phyloP scores from a whole-genome alignment of 2,113 vertebrate genomes.

The Microcebus lehilahytsara region DNA sequence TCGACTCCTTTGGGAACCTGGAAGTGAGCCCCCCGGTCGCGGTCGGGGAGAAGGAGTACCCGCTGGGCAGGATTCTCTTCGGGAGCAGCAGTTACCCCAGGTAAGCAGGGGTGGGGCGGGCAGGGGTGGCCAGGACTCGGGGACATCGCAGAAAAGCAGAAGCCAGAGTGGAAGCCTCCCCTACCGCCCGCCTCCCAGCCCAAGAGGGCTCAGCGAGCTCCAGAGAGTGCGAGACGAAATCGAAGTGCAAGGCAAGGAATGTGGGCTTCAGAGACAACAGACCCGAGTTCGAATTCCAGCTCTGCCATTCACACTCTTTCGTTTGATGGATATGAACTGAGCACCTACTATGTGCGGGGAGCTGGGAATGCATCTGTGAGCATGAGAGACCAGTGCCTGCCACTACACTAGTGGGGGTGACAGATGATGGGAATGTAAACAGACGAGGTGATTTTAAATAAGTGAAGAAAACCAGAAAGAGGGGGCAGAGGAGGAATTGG shows the following conservation, averaged over 20 bases:
- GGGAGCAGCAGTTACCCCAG: slow-evolving; percentile 90
- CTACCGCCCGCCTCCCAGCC: too few relatives aligned
- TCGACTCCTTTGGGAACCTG: slow-evolving; percentile 96
- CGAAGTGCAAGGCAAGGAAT: fast-evolving
- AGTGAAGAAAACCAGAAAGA: not conserved
- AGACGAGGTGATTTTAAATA: not conserved
- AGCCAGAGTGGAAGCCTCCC: not conserved
- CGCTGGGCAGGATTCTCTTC: slow-evolving; percentile 93
- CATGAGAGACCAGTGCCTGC: not conserved
- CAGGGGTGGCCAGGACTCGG: fast-evolving
- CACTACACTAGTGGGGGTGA: not conserved
- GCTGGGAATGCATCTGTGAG: fast-evolving
- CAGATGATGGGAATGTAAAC: not conserved
- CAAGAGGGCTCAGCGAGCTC: not conserved
- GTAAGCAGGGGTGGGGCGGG: slow-evolving; percentile 79
- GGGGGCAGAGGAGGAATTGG: not conserved
- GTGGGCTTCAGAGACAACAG: fast-evolving
- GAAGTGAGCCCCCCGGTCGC: slow-evolving; percentile 95
- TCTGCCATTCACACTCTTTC: too few relatives aligned
- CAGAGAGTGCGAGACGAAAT: not conserved
- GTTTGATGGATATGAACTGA: not conserved
- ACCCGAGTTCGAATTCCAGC: not conserved
- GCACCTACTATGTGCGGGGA: not conserved
- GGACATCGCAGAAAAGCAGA: not conserved
- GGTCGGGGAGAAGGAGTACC: slow-evolving; percentile 89